phyloP scores from a whole-genome alignment of 1,140 invertebrate genomes.

The Drosophila malerkotliana region DNA sequence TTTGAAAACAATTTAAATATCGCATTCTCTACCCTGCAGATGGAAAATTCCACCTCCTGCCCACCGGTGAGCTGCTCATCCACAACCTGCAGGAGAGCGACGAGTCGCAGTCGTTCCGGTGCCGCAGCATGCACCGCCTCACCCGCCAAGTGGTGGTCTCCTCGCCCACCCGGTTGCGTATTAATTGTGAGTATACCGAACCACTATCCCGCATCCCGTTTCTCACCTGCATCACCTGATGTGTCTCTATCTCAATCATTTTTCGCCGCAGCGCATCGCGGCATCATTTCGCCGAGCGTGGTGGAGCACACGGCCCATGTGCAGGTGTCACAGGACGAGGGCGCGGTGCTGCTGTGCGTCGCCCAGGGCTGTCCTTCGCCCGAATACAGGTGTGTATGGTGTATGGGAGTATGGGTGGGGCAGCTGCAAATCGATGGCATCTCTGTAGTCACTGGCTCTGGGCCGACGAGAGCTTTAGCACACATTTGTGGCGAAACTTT shows the following conservation, averaged over 20 bases:
- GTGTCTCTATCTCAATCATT: constrained; percentile 48
- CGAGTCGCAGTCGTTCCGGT: constrained; percentile 90
- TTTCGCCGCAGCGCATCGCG: constrained; percentile 86
- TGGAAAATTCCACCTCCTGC: constrained; percentile 91
- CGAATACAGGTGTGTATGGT: constrained; percentile 87
- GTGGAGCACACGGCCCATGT: constrained; percentile 88
- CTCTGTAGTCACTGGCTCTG: constrained; percentile 26
- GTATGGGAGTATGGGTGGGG: neutral
- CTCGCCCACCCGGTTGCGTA: constrained; percentile 88
- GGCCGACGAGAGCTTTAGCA: constrained; percentile 48
- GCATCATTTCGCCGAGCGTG: constrained; percentile 88
- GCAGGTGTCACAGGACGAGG: constrained; percentile 89
- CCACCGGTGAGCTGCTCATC: constrained; percentile 91
- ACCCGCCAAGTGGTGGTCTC: constrained; percentile 90
- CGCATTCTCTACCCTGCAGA: constrained; percentile 85
- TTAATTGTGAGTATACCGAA: constrained; percentile 86
- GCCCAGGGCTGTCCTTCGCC: constrained; percentile 90
- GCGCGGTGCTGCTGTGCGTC: constrained; percentile 89
- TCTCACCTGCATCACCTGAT: constrained; percentile 24
- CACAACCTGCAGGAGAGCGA: constrained; percentile 91
- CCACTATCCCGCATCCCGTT: constrained; percentile 47
- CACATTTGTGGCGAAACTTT: constrained; percentile 69
- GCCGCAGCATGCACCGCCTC: constrained; percentile 91
- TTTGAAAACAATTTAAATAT: neutral
- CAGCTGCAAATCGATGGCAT: constrained; percentile 59